These are phyloP conservation scores for Leptopilina syphax DNA, from an alignment of 2,888 invertebrate genomes.

Conservation along the genomic window DNA sequence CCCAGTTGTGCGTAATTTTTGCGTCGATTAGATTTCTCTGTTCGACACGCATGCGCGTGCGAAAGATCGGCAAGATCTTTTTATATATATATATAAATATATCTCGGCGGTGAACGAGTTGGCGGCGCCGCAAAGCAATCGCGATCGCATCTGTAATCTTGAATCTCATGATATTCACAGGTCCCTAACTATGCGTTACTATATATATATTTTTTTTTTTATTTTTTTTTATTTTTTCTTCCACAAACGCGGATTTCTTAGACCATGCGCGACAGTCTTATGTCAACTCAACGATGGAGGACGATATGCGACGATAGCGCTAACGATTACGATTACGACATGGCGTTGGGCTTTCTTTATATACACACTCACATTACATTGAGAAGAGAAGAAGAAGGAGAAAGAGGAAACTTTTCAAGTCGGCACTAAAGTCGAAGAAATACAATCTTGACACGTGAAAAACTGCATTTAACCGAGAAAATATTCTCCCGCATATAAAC, in stretches of 20 bases:
- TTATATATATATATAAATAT: conserved; percentile 10
- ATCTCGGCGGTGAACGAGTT: conserved; percentile 42
- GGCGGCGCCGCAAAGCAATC: conserved; percentile 65
- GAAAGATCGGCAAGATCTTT: conserved; percentile 51
- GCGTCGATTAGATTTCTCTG: conserved; percentile 28
- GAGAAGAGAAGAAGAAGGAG: too few species aligned
- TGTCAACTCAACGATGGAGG: conserved; percentile 51
- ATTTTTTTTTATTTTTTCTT: too few species aligned
- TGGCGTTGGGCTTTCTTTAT: conserved; percentile 9
- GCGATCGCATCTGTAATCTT: conserved; percentile 59
- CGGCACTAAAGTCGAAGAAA: conserved; percentile 9
- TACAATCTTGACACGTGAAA: conserved; percentile 20
- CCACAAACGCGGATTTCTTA: conserved; percentile 46
- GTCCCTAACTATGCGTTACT: conserved; percentile 46
- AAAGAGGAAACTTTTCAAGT: neutral
- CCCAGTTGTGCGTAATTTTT: conserved; percentile 8
- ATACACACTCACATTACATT: too few species aligned
- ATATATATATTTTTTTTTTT: too few species aligned
- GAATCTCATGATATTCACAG: conserved; percentile 52
- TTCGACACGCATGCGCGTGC: conserved; percentile 44
- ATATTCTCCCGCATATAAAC: conserved; percentile 33
- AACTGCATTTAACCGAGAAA: conserved; percentile 16
- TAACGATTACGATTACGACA: conserved; percentile 54
- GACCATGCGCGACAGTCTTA: conserved; percentile 35
- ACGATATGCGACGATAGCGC: conserved; percentile 53